Evolutionary conservation across 2,113 vertebrate genomes (phyloP), one percentile per base, ranked within the genome.

Genomic region (Toxostoma redivivum): DNA sequence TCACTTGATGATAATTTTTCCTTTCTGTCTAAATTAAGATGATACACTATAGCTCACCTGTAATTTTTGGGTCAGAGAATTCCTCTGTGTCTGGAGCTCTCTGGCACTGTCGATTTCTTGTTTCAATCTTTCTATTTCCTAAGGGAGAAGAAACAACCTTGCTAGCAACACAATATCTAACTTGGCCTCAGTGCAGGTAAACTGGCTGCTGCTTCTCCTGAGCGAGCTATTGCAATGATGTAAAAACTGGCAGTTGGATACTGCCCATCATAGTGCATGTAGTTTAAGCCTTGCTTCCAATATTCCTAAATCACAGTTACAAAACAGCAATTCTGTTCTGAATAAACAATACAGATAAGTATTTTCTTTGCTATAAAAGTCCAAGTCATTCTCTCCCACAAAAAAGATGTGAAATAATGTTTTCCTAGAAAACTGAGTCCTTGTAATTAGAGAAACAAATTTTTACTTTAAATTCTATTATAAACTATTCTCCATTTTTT

Each of bases 51-150:
- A 45, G 47, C 95, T 97, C 93, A 99, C 99, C 98, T 99, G 98
- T 58, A 99, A 98, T 96, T 99, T 99, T 97, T 99, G 98, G 82
- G 98, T 98, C 47, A 99, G 88, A 24, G 98, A 98, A 95, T 99
- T 98, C 95, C 98, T 99, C 97, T 99, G 99, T 92, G 98, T 98
- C 97, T 99, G 99, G 51, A 99, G 97, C 73, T 99, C 98, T 93
- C 98, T 98, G 96, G 98, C 98, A 94, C 98, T 99, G 95, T 99
- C 98, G 60, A 99, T 97, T 97, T 99, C 99, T 96, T 99, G 98
- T 98, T 99, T 99, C 93, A 99, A 92, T 96, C 98, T 98, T 96
- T 99, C 99, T 97, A 99, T 99, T 98, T 99, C 99, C 99, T 99
- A 92, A 61, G 95, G 81, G 65, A 88, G 67, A 83, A 57, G 92